Percentiles rank a stretch among this genome's conserved stretches.
Evolutionary conservation across 2,797 vertebrate species (phyloP).

Genomic region (Xenentodon cancila): DNA sequence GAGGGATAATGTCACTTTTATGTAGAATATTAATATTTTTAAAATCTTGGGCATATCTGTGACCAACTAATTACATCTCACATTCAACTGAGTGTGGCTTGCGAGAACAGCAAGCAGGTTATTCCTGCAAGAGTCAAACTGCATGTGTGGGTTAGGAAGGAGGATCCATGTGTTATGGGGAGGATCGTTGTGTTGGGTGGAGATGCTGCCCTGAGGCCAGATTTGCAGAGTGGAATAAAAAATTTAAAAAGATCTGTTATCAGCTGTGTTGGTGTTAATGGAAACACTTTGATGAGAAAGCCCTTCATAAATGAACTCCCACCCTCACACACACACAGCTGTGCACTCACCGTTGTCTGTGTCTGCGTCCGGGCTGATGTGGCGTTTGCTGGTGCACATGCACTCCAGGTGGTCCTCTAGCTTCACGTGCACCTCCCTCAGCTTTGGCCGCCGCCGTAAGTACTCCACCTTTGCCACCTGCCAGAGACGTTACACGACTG

Average conservation of each 20-base stretch:
- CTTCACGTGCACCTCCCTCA: constrained; percentile 95
- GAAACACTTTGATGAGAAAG: constrained; percentile 47
- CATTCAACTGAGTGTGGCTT: too few species aligned
- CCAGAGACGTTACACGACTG: background rate
- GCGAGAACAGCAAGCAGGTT: background rate
- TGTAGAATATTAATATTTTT: too few species aligned
- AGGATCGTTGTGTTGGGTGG: background rate
- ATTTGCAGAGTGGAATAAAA: constrained; percentile 42
- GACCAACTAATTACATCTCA: too few species aligned
- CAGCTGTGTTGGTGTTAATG: constrained; percentile 41
- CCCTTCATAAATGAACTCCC: background rate
- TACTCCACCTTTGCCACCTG: constrained; percentile 98
- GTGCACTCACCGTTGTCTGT: constrained; percentile 79
- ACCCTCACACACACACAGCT: constrained; percentile 15
- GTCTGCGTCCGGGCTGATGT: constrained; percentile 84
- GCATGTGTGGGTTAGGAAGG: background rate
- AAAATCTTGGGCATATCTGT: too few species aligned
- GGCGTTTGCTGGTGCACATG: constrained; percentile 86
- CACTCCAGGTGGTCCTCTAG: constrained; percentile 98
- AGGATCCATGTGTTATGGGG: too few species aligned
- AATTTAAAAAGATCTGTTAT: constrained; percentile 65
- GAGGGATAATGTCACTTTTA: too few species aligned
- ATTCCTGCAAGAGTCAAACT: too few species aligned
- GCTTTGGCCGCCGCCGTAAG: constrained; percentile 91
- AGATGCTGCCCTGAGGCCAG: constrained; percentile 24